A percentile compares a stretch with the other conserved stretches of the same genome.
These are phyloP conservation scores for rabbit (Oryctolagus cuniculus) DNA, from an alignment of 2,113 vertebrate genomes.

Conservation along the genomic window DNA sequence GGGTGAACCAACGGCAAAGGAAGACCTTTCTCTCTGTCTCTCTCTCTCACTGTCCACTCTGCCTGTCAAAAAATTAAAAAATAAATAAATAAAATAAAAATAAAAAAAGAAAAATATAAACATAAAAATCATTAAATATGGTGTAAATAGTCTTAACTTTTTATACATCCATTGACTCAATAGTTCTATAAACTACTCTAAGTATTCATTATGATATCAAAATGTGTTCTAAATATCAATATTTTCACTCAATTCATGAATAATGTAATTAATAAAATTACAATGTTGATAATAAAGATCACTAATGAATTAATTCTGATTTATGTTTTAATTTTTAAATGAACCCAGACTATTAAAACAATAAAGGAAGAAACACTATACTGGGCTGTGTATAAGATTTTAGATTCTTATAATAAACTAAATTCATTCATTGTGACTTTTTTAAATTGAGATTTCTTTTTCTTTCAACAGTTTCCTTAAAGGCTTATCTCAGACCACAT, in stretches of 20 bases:
- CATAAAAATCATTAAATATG: neutral
- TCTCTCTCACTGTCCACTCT: too few species aligned
- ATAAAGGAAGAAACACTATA: neutral
- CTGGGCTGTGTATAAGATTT: neutral
- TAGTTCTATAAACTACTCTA: neutral
- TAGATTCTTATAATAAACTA: conserved; percentile 38
- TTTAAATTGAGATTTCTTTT: conserved; percentile 44
- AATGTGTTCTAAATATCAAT: neutral
- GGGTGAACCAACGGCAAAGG: too few species aligned
- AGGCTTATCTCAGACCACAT: conserved; percentile 10
- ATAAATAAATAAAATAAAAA: too few species aligned
- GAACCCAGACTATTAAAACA: neutral
- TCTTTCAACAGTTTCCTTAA: conserved; percentile 44
- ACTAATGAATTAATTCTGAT: conserved; percentile 4
- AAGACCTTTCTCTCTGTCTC: too few species aligned
- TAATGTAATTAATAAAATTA: neutral
- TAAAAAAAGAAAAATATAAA: conserved; percentile 7
- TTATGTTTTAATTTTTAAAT: conserved; percentile 34
- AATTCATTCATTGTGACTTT: neutral
- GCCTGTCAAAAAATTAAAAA: too few species aligned
- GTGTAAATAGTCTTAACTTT: neutral
- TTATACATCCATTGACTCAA: neutral
- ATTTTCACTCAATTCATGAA: neutral
- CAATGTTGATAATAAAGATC: conserved; percentile 11
- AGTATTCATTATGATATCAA: neutral